Evolutionary conservation across 2,797 vertebrate genomes (phyloP), one percentile per base, ranked within the genome.

Genomic region (Cynopterus sphinx): DNA sequence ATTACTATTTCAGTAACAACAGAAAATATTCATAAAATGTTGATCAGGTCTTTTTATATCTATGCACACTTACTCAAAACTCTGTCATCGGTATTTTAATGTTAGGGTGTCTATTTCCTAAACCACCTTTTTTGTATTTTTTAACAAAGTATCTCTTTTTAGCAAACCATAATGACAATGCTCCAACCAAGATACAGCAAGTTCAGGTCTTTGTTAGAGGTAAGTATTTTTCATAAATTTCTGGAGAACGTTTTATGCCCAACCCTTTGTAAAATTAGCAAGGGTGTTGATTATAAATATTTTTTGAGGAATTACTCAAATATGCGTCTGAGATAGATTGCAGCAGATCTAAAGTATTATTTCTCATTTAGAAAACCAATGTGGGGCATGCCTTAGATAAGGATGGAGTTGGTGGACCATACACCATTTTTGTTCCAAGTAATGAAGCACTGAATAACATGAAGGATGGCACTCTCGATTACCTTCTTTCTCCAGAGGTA

Each of bases 351-450:
- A 87, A 92, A 81, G 94, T 95, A 93, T 85, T 12, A 36, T 96
- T 97, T 95, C 55, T 97, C 88, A 98, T 91, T 39, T 97, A 99
- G 99, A 98, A 98, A 98, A 98, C 98, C 22, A 97, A 94, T 8
- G 65, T 99, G 91, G 98, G 96, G 19, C 90, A 96, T 1, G 39
- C 98, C 55, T 96, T 99, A 96, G 98, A 99, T 57, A 93, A 96
- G 5, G 97, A 98, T 1, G 95, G 95, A 1, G 95, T 98, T 3
- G 95, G 90, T n/a, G 98, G 98, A 49, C 98, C 98, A 0, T 98
- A 99, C 65, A 99, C 99, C 0, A 24, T 99, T 84, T 99, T 99
- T 79, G 98, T 99, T 90, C 99, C 99, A 10, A 99, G 97, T 82
- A 98, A 98, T 3, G 53, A 98, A 36, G 99, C 99, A 4, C 96